These are phyloP conservation scores for Nemotelus pantherinus DNA, from an alignment of 2,888 invertebrate genomes.

Conservation along the genomic window DNA sequence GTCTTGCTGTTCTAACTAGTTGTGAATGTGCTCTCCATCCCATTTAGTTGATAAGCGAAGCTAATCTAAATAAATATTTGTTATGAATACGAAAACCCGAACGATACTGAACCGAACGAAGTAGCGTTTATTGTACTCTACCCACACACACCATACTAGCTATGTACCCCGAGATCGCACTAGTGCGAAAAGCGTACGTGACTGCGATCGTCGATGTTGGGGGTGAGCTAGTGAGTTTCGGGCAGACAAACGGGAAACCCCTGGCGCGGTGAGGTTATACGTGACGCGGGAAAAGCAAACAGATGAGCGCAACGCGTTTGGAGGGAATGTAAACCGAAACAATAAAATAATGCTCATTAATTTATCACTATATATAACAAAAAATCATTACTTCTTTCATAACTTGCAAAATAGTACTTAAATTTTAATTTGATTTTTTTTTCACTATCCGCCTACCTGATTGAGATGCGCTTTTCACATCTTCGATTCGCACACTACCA, in stretches of 20 bases:
- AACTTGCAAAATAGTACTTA: too few relatives aligned
- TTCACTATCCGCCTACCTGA: too few relatives aligned
- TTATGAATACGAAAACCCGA: not conserved
- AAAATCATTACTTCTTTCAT: too few relatives aligned
- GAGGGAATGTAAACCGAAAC: too few relatives aligned
- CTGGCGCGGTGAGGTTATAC: not conserved
- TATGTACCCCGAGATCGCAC: not conserved
- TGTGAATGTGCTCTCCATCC: not conserved
- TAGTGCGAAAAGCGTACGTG: slow-evolving; percentile 40
- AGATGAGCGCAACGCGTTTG: too few relatives aligned
- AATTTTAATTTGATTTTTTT: too few relatives aligned
- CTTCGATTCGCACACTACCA: too few relatives aligned
- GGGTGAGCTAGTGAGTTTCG: not conserved
- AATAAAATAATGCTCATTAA: too few relatives aligned
- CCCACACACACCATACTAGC: not conserved
- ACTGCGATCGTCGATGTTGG: slow-evolving; percentile 1
- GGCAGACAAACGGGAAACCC: not conserved
- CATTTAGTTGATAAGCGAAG: not conserved
- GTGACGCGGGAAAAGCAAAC: too few relatives aligned
- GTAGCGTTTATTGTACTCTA: not conserved
- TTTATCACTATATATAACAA: too few relatives aligned
- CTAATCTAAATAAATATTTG: slow-evolving; percentile 19
- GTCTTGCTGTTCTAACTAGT: not conserved
- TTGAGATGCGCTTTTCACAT: too few relatives aligned
- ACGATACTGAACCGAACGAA: slow-evolving; percentile 10